A percentile compares a stretch with the other conserved stretches of the same genome.
These are phyloP conservation scores for Iphiclides podalirius DNA, from an alignment of 2,888 invertebrate species.

Conservation along the genomic window DNA sequence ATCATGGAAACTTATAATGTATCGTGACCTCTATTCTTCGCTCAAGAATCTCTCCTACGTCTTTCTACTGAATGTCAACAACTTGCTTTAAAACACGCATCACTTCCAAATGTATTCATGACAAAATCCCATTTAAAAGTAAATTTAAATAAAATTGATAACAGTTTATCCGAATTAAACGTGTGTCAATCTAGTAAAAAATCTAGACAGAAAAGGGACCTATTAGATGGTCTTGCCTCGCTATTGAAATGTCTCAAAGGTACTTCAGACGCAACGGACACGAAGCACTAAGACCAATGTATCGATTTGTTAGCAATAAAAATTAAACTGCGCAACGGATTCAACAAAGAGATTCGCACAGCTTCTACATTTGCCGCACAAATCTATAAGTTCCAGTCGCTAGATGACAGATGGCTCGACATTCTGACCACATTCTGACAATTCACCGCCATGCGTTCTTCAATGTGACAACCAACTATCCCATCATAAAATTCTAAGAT, in stretches of 20 bases:
- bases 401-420: too few relatives aligned
- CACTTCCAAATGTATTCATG: not conserved
- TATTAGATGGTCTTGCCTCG: slow-evolving; percentile 32
- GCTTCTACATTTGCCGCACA: too few relatives aligned
- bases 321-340: too few relatives aligned
- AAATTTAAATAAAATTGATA: slow-evolving; percentile 29
- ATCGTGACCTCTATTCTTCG: slow-evolving; percentile 30
- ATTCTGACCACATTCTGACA: too few relatives aligned
- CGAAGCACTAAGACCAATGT: slow-evolving; percentile 34
- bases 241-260: slow-evolving; percentile 37
- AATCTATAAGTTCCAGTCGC: too few relatives aligned
- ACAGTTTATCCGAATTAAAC: slow-evolving; percentile 28
- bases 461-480: too few relatives aligned
- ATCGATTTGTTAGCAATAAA: slow-evolving; percentile 34
- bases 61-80: slow-evolving; percentile 25
- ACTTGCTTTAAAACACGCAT: not conserved
- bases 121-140: not conserved
- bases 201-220: slow-evolving; percentile 31
- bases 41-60: slow-evolving; percentile 28
- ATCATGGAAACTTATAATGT: slow-evolving; percentile 33
- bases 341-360: too few relatives aligned
- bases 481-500: too few relatives aligned
- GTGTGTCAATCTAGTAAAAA: slow-evolving; percentile 29
- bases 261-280: slow-evolving; percentile 37
- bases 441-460: too few relatives aligned